These are phyloP conservation scores for Psix sp. DNA, from an alignment of 1,140 invertebrate species.

Conservation along the genomic window DNA sequence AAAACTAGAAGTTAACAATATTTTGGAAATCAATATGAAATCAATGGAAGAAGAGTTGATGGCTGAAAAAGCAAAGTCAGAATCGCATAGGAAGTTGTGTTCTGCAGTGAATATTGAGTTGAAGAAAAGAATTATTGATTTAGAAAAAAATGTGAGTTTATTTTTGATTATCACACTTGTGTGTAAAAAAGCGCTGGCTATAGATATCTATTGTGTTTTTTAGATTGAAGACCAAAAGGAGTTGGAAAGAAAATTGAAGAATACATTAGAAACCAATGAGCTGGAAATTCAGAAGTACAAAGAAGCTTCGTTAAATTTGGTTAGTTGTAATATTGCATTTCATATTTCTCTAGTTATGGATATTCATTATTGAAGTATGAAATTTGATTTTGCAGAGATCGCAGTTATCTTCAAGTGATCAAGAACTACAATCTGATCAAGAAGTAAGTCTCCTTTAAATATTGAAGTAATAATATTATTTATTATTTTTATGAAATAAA, in stretches of 20 bases:
- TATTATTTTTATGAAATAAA: too few species aligned
- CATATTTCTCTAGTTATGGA: neutral
- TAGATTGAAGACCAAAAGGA: slow-evolving; percentile 64
- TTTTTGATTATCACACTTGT: neutral
- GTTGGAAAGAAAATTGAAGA: slow-evolving; percentile 58
- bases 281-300: slow-evolving; percentile 60
- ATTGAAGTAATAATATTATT: too few species aligned
- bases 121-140: slow-evolving; percentile 63
- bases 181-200: too few species aligned
- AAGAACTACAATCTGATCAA: slow-evolving; percentile 41
- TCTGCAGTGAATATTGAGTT: slow-evolving; percentile 59
- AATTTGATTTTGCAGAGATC: slow-evolving; percentile 38
- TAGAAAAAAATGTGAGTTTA: slow-evolving; percentile 65
- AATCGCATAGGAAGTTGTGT: slow-evolving; percentile 53
- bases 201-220: slow-evolving; percentile 25
- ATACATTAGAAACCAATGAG: slow-evolving; percentile 58
- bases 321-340: slow-evolving; percentile 41
- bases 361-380: slow-evolving; percentile 6
- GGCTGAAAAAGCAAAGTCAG: slow-evolving; percentile 49
- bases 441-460: slow-evolving; percentile 61
- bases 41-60: slow-evolving; percentile 63
- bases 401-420: slow-evolving; percentile 34
- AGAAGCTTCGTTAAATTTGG: slow-evolving; percentile 55
- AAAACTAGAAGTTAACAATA: slow-evolving; percentile 63
- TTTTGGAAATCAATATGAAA: slow-evolving; percentile 61